Conservation (phyloP, 2,797 vertebrate genomes). For the Falco columbarius region DNA sequence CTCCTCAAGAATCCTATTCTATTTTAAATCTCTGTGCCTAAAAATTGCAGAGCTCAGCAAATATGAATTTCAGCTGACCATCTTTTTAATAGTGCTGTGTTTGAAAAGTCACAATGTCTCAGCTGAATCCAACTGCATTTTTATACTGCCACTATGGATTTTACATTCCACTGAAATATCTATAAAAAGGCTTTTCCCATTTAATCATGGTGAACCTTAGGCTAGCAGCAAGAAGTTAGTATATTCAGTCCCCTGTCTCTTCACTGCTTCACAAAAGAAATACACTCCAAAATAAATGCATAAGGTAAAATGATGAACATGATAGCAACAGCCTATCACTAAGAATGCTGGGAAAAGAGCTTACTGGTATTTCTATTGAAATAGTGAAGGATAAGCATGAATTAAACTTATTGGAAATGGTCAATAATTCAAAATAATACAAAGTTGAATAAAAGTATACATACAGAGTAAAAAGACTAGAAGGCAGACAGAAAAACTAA, state of each 20-base stretch:
- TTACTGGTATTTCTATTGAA: background rate
- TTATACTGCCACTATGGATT: background rate
- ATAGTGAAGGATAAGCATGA: background rate
- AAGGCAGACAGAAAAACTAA: background rate
- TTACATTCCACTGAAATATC: background rate
- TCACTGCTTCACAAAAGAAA: background rate
- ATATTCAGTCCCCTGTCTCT: background rate
- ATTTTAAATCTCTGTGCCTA: background rate
- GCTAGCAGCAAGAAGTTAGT: background rate
- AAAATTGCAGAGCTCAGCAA: background rate
- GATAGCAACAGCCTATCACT: background rate
- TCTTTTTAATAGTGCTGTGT: background rate
- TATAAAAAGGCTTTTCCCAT: background rate
- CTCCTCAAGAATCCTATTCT: background rate
- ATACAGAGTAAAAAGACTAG: background rate
- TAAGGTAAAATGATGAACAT: background rate
- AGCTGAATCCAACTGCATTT: background rate
- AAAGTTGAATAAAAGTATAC: background rate
- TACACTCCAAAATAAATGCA: background rate
- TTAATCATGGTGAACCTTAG: background rate
- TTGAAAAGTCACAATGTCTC: background rate
- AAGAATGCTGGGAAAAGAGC: background rate
- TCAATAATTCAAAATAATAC: background rate
- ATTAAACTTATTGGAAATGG: background rate
- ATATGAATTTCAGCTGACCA: background rate